Conservation (phyloP, 2,888 invertebrate species). For the Pollenia griseotomentosa region DNA sequence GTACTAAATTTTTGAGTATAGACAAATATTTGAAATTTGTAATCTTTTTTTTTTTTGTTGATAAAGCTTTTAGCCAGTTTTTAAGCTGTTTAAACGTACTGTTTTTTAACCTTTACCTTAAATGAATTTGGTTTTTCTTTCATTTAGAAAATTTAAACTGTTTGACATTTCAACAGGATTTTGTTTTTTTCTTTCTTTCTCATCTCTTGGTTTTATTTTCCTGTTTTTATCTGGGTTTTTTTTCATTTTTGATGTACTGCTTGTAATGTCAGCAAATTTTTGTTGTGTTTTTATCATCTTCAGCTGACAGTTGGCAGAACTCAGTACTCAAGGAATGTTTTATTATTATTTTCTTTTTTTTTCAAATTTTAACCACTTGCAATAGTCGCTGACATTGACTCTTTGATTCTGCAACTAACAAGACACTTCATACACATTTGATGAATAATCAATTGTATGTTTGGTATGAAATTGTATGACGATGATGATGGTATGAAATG, state of each 20-base stretch:
- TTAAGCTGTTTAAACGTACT: not conserved
- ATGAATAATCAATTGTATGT: conserved; percentile 58
- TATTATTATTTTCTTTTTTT: not conserved
- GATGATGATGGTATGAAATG: not conserved
- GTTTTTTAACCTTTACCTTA: not conserved
- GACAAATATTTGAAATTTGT: no score
- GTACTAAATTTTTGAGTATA: no score
- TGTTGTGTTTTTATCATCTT: conserved; percentile 67
- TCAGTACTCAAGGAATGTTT: conserved; percentile 57
- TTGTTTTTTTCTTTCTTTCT: conserved; percentile 4
- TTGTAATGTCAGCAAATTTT: conserved; percentile 67
- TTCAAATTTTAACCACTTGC: conserved; percentile 12
- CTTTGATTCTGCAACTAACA: conserved; percentile 38
- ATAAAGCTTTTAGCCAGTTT: no score
- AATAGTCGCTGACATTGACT: conserved; percentile 14
- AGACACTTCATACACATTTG: conserved; percentile 62
- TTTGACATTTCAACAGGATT: conserved; percentile 67
- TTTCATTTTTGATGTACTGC: conserved; percentile 38
- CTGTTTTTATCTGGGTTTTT: conserved; percentile 18
- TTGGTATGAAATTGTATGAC: conserved; percentile 20
- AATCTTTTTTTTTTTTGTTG: no score
- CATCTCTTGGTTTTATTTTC: conserved; percentile 14
- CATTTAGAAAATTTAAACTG: conserved; percentile 54
- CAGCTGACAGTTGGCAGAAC: conserved; percentile 65
- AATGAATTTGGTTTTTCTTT: conserved; percentile 28